Base-by-base conservation (phyloP, 53 echinoderm and acorn worm genomes). In the Stichopus horrens region DNA sequence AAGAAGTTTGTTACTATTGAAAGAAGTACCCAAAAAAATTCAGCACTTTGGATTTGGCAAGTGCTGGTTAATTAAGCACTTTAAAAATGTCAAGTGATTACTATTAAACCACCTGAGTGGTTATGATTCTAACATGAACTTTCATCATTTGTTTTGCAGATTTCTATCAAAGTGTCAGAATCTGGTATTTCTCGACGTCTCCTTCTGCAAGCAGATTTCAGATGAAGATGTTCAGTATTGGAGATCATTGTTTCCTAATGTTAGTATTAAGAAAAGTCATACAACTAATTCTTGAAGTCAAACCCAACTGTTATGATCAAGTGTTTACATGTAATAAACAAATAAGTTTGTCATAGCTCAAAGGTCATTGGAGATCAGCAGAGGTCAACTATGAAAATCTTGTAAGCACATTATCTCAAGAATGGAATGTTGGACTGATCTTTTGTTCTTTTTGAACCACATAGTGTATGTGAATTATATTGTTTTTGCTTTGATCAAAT, bases 181-280 rank as follows among this genome's bases (percentile, higher is more conserved):
- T 82, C 76, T 97, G 56, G 52, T 81, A 6, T 92, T 97, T 22
- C 79, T 94, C 19, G 97, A 97, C 83, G 75, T 97, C 65, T 97
- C 97, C 4, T 97, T 97, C 92, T 97, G 97, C 88, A 88, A 90
- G 14, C 89, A 88, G 74, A 77, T 97, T 6, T 80, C 90, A 0
- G 86, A 88, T 19, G 92, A 88, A 22, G 91, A 91, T 5, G 91
- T 97, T 5, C 76, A 86, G 5, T 19, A 65, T 5, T 91, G 91
- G 88, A 92, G 89, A 74, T 90, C 87, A 63, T 55, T 73, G 9
- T 93, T 90, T 75, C 93, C 89, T 4, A 65, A 87, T 4, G 92
- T 95, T 10, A 54, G 91, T 18, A 86, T 97, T 65, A 95, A 97
- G 89, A 94, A 93, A 85, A 97, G 97, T 75, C 93, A 92, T 57